Evolutionary conservation across 2,888 invertebrate species (phyloP), one percentile per base, ranked within the genome.

Genomic region (Heliothis peltigera): DNA sequence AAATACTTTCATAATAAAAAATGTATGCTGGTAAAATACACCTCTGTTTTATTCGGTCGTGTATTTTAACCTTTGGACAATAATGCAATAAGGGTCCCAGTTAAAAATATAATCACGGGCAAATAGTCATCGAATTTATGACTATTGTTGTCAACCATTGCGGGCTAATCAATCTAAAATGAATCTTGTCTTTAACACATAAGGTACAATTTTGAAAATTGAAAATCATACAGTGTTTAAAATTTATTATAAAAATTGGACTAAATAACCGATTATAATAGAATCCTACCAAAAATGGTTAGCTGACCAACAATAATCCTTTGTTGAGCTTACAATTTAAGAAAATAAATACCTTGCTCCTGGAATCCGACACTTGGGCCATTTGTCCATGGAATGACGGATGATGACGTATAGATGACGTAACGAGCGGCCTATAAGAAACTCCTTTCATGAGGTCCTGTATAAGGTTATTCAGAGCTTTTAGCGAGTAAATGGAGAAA

Each of bases 361-460:
- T 54, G 63, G 54, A 64, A 70, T 62, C 58, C 59, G 64, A 79
- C 63, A 78, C 78, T 74, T 53, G 32, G 47, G 51, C 57, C 67
- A 74, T 78, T 78, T 78, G 74, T 74, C 77, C 79, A 55, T 21
- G 21, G 25, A 19, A 64, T 79, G 78, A 79, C 77, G 57, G 74
- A 78, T 78, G 58, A 77, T 74, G 78, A 79, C 64, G 62, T 68
- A 76, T 77, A 54, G 65, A 64, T 64, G 75, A 75, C 77, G 56
- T 60, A 59, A 59, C 67, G 65, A 61, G 48, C 48, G 53, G 49
- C 35, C 67, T 55, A 18, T 59, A 58, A 46, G 56, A 44, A 59
- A 56, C 68, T 65, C 64, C 55, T 79, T 68, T 61, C 39, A 75
- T n/a, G 47, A 51, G 39, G 12, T 17, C 52, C 47, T 59, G 46